phyloP scores from a whole-genome alignment of 2,113 vertebrate species.

The Porphyrio hochstetteri region DNA sequence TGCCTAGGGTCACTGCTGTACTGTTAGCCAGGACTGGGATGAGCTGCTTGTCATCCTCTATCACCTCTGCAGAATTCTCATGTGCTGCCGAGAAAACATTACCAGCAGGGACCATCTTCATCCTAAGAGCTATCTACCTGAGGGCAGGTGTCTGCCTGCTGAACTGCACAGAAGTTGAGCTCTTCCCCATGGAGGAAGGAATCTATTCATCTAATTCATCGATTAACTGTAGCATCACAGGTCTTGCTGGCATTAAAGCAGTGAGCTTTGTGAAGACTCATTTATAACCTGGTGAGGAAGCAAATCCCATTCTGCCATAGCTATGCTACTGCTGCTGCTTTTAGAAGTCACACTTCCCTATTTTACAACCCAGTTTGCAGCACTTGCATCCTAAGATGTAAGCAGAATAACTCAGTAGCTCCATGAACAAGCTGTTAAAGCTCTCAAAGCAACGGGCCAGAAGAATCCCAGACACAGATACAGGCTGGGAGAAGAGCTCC shows the following conservation, averaged over 20 bases:
- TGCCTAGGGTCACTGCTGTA: neutral
- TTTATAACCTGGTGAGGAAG: neutral
- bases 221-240: neutral
- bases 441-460: neutral
- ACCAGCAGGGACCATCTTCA: rapidly evolving
- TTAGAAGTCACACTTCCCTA: neutral
- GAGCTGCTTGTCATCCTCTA: neutral
- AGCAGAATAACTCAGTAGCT: neutral
- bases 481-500: too few species aligned
- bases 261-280: neutral
- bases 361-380: neutral
- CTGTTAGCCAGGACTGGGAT: neutral
- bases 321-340: neutral
- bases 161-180: neutral
- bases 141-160: neutral
- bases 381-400: rapidly evolving
- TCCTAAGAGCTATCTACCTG: neutral
- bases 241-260: neutral
- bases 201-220: neutral
- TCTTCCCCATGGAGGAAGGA: neutral
- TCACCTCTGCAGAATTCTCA: neutral
- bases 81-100: neutral
- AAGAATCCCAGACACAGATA: too few species aligned
- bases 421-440: neutral
- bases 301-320: neutral